phyloP scores from a whole-genome alignment of 2,797 vertebrate genomes.

The Ptychobarbus kaznakovi region DNA sequence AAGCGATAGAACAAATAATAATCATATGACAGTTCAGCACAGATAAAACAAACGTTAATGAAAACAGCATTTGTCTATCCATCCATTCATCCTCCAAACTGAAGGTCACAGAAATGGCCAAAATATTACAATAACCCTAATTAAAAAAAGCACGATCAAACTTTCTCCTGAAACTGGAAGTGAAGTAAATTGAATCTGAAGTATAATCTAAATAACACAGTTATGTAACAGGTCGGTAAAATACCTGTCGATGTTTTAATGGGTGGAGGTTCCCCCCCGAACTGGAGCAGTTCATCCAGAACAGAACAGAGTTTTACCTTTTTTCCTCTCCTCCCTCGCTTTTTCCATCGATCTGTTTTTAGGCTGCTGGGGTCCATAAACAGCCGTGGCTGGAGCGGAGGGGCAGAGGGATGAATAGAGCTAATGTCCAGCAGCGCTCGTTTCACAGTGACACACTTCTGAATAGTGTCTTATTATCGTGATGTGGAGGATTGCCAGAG shows the following conservation, averaged over 20 bases:
- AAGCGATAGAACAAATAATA: background rate
- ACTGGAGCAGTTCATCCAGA: background rate
- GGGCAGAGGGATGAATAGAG: constrained; percentile 44
- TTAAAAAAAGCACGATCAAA: background rate
- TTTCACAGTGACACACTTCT: background rate
- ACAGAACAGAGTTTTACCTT: constrained; percentile 3
- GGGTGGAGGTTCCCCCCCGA: background rate
- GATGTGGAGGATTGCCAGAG: background rate
- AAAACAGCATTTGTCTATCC: background rate
- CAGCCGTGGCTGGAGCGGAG: constrained; percentile 28
- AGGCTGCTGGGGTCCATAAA: constrained; percentile 46
- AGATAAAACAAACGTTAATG: background rate
- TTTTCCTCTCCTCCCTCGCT: constrained; percentile 12
- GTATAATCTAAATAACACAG: background rate
- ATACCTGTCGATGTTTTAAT: constrained; percentile 13
- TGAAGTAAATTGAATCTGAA: background rate
- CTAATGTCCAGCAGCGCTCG: constrained; percentile 43
- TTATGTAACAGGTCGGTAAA: constrained; percentile 1
- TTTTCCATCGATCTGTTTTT: constrained; percentile 43
- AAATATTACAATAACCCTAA: background rate
- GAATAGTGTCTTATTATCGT: background rate
- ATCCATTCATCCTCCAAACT: background rate
- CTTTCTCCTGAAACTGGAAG: background rate
- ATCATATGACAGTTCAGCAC: background rate
- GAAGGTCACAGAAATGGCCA: background rate